Evolutionary conservation across 2,797 vertebrate genomes (phyloP).

Genomic region (Hydrocynus forskahlii): DNA sequence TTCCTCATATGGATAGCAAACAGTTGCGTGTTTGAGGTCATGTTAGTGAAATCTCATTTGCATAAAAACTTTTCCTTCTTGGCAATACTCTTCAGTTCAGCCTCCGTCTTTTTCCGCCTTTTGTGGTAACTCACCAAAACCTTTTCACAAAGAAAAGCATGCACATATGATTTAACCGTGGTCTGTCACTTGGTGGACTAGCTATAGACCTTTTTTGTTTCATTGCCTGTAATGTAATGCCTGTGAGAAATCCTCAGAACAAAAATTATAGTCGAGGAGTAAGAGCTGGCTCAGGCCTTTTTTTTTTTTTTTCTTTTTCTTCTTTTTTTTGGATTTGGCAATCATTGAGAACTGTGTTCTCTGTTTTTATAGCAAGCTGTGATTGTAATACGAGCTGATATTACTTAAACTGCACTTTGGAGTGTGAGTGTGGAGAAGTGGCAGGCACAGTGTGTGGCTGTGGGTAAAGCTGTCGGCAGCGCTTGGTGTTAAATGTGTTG

Average conservation of each 20-base stretch:
- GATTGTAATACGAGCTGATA: conserved; percentile 78
- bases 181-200: conserved; percentile 32
- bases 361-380: conserved; percentile 72
- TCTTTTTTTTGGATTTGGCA: conserved; percentile 68
- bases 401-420: conserved; percentile 80
- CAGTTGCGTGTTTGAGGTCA: background rate
- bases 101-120: background rate
- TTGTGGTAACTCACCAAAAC: background rate
- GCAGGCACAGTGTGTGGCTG: conserved; percentile 65
- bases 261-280: conserved; percentile 20
- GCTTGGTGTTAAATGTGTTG: conserved; percentile 44
- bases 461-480: conserved; percentile 81
- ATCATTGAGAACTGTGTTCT: conserved; percentile 67
- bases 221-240: background rate
- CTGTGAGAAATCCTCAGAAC: background rate
- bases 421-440: conserved; percentile 67
- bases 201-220: conserved; percentile 9
- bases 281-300: conserved; percentile 46
- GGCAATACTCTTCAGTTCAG: background rate
- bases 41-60: background rate
- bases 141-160: conserved; percentile 7
- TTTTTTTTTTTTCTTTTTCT: conserved; percentile 52
- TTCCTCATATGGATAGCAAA: conserved; percentile 1
- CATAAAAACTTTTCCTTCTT: conserved; percentile 10
- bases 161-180: conserved; percentile 14